Evolutionary conservation across 37 sponge, comb jelly and placozoan genomes (phyloP).

Genomic region (Aplysina aerophoba): DNA sequence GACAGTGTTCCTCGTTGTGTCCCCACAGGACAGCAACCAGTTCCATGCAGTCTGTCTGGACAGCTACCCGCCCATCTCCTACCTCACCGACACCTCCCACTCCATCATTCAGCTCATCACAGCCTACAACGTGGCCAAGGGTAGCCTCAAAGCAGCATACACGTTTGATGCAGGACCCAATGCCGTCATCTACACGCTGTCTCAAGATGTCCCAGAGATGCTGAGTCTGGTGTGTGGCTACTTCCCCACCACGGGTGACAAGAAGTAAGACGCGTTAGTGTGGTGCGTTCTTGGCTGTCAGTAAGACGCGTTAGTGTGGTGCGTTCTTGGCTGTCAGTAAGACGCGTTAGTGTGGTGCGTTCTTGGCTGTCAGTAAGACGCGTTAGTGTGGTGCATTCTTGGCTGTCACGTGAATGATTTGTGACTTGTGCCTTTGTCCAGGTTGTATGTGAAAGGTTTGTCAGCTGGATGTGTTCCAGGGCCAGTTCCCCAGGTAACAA

Average conservation of each 20-base stretch:
- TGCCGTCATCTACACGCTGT: constrained; percentile 82
- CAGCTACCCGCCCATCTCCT: constrained; percentile 94
- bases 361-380: too few relatives aligned
- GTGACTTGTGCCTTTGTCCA: neutral
- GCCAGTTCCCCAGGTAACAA: neutral
- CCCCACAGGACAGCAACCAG: constrained; percentile 94
- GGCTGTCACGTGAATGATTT: too few relatives aligned
- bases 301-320: too few relatives aligned
- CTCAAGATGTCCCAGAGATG: constrained; percentile 56
- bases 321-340: too few relatives aligned
- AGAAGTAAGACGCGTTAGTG: neutral
- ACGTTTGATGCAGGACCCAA: constrained; percentile 99
- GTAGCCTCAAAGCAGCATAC: constrained; percentile 79
- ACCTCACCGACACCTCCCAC: constrained; percentile 87
- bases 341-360: too few relatives aligned
- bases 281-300: too few relatives aligned
- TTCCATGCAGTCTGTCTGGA: constrained; percentile 98
- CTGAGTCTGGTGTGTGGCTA: constrained; percentile 58
- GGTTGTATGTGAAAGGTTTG: neutral
- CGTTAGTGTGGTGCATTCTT: too few relatives aligned
- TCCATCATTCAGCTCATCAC: constrained; percentile 81
- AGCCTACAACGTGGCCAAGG: constrained; percentile 74
- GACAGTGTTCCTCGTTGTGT: neutral
- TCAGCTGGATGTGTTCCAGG: neutral
- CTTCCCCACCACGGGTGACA: constrained; percentile 60